These are phyloP conservation scores for Tachina lurida DNA, from an alignment of 2,888 invertebrate species.

Conservation along the genomic window DNA sequence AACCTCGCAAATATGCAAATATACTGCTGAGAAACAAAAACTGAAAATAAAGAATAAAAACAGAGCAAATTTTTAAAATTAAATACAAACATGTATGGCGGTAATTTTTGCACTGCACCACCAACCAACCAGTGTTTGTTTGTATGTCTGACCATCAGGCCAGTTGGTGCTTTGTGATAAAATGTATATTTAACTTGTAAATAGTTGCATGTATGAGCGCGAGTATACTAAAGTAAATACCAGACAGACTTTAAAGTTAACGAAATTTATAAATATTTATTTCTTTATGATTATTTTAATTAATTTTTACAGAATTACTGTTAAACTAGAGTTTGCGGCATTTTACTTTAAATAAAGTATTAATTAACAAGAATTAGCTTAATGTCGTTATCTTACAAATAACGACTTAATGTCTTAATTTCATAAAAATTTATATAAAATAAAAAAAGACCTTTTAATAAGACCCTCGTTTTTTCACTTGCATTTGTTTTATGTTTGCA, in stretches of 20 bases:
- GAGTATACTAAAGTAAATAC: background rate
- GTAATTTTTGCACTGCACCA: slow-evolving; percentile 8
- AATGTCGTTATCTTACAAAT: too few relatives aligned
- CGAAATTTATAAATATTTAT: background rate
- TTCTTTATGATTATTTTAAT: background rate
- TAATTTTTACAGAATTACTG: background rate
- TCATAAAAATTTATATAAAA: too few relatives aligned
- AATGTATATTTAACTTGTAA: slow-evolving; percentile 24
- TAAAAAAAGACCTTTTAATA: background rate
- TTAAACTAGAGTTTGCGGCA: too few relatives aligned
- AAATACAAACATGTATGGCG: slow-evolving; percentile 18
- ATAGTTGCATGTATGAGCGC: background rate
- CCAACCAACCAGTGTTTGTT: background rate
- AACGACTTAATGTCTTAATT: too few relatives aligned
- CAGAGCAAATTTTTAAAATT: background rate
- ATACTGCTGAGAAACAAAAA: slow-evolving; percentile 4
- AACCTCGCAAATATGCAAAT: slow-evolving; percentile 63
- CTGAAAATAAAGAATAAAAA: background rate
- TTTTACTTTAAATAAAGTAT: too few relatives aligned
- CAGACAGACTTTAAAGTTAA: slow-evolving; percentile 7
- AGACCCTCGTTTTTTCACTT: background rate
- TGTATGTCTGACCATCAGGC: background rate
- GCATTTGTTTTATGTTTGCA: slow-evolving; percentile 59
- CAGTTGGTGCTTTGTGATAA: slow-evolving; percentile 13
- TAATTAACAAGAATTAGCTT: too few relatives aligned